Evolutionary conservation across 2,888 invertebrate genomes (phyloP).

Genomic region (Hypselothyrea guttata): DNA sequence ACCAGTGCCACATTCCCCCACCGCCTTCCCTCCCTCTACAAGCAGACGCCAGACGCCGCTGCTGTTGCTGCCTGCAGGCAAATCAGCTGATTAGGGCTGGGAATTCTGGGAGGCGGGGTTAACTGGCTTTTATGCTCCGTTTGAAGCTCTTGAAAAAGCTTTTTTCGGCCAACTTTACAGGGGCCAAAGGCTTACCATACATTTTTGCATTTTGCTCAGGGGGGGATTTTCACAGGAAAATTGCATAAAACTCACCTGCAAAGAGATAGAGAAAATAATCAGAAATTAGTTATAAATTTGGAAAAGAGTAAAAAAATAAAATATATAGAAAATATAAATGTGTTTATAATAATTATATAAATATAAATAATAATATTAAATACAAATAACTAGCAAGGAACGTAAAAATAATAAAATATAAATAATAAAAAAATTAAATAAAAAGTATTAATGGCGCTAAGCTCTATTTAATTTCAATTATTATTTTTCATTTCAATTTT

Average conservation of each 20-base stretch:
- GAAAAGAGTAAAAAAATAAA: slow-evolving; percentile 25
- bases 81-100: slow-evolving; percentile 36
- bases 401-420: no score
- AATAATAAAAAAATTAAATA: neutral
- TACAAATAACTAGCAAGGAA: no score
- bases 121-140: slow-evolving; percentile 13
- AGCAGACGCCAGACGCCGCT: neutral
- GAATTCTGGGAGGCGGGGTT: no score
- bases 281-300: no score
- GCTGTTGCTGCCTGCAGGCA: slow-evolving; percentile 8
- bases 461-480: slow-evolving; percentile 1
- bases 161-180: slow-evolving; percentile 8
- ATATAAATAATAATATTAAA: no score
- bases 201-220: slow-evolving; percentile 8
- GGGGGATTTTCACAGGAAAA: neutral
- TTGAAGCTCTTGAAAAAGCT: slow-evolving; percentile 38
- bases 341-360: no score
- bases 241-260: slow-evolving; percentile 55
- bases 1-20: neutral
- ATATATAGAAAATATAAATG: no score
- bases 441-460: slow-evolving; percentile 18
- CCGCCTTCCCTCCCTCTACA: neutral
- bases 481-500: slow-evolving; percentile 31
- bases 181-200: slow-evolving; percentile 40
- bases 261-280: slow-evolving; percentile 25